Base-by-base conservation (phyloP, 2,888 invertebrate genomes). In the Chelonus formosanus region DNA sequence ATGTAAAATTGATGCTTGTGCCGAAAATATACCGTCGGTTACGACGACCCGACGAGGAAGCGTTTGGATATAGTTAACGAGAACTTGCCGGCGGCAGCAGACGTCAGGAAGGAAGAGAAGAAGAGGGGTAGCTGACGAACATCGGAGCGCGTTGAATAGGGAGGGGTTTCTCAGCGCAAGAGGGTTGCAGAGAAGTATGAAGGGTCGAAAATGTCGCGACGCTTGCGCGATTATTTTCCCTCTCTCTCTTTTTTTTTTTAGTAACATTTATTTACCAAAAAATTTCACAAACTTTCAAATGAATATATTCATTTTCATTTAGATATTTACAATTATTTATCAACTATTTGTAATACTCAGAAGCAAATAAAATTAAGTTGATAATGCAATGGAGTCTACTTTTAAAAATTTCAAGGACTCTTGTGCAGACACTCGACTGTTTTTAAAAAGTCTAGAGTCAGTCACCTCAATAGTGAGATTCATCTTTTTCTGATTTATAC, bases 31-130 rank as follows among this genome's bases (percentile, higher is more conserved):
- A 61, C 40, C 65, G 63, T 65, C 57, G 63, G 63, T 50, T 56
- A 60, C 52, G 63, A 62, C 59, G 60, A 56, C 60, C 36, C 55
- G 64, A 64, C 60, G 53, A 67, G 47, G 56, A 70, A 68, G 65
- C 53, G 55, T 67, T 63, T 68, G 60, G 61, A 71, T 68, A 65
- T 67, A 61, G 68, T 67, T 69, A 70, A 63, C 68, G 68, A 59
- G 68, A 68, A 69, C 47, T 67, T 59, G 69, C 67, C 70, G 67
- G 63, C 69, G 70, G 68, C 62, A 63, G 53, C 66, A 66, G 63
- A 68, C 68, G 70, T 69, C 68, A 67, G 64, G 69, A 68, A 63
- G 64, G 57, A 65, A 57, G 54, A 61, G 61, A 65, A 67, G 57
- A 60, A 65, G 67, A 65, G 67, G 63, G 67, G 63, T 65, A 36